phyloP scores from a whole-genome alignment of 2,113 vertebrate genomes.

The Silurus meridionalis region DNA sequence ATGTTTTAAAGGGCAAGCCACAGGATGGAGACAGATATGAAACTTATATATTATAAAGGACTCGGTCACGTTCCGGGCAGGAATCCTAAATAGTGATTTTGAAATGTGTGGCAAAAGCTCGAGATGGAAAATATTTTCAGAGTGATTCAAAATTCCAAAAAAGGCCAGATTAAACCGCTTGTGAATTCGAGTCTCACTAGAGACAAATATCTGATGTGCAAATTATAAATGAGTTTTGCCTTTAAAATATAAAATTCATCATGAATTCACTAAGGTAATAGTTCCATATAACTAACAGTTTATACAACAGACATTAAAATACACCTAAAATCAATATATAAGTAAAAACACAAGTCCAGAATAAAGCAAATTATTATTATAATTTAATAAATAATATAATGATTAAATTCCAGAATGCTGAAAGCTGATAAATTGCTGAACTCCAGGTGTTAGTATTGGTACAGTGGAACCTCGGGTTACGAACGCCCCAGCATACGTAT shows the following conservation, averaged over 20 bases:
- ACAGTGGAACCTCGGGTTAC: too few species aligned
- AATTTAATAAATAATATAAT: too few species aligned
- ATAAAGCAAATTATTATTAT: neutral
- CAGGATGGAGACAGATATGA: conserved; percentile 23
- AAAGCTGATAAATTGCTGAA: neutral
- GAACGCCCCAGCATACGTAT: too few species aligned
- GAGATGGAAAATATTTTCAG: conserved; percentile 37
- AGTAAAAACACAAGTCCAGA: neutral
- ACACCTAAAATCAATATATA: neutral
- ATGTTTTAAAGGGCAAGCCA: conserved; percentile 22
- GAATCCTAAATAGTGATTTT: conserved; percentile 41
- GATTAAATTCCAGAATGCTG: neutral
- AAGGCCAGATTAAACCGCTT: neutral
- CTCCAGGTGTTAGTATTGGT: neutral
- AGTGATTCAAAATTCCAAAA: conserved; percentile 24
- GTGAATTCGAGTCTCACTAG: neutral
- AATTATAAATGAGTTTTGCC: neutral
- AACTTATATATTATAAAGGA: conserved; percentile 34
- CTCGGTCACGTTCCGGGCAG: conserved; percentile 21
- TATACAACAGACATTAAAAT: neutral
- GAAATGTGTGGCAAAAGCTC: neutral
- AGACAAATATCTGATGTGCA: neutral
- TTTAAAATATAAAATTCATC: neutral
- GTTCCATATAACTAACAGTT: neutral
- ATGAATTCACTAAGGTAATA: neutral